A percentile compares a stretch with the other conserved stretches of the same genome.
phyloP scores from a whole-genome alignment of 1,140 invertebrate genomes.

The Stegodyphus dumicola region DNA sequence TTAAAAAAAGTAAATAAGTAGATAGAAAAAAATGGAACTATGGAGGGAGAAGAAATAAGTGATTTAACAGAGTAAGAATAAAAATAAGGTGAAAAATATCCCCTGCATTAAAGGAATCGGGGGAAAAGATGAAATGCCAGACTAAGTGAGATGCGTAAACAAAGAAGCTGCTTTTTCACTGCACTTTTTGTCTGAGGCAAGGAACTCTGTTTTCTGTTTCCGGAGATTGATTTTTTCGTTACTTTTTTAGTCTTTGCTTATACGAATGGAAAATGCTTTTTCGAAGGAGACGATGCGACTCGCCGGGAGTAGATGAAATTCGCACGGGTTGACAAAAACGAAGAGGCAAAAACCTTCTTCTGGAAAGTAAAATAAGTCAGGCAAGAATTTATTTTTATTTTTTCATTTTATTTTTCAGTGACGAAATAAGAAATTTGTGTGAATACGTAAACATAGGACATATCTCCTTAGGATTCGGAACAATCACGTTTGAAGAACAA shows the following conservation, averaged over 20 bases:
- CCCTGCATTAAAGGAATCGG: constrained; percentile 34
- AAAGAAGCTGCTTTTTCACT: constrained; percentile 48
- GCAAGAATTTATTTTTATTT: too few species aligned
- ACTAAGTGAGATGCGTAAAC: constrained; percentile 56
- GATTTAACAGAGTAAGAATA: constrained; percentile 49
- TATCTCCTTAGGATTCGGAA: too few species aligned
- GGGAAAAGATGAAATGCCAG: constrained; percentile 55
- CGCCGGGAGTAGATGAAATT: too few species aligned
- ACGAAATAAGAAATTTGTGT: too few species aligned
- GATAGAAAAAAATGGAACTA: constrained; percentile 22
- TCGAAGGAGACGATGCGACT: too few species aligned
- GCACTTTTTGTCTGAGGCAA: neutral
- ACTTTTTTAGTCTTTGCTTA: neutral
- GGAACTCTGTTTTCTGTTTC: constrained; percentile 31
- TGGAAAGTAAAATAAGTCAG: too few species aligned
- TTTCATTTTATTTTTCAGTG: too few species aligned
- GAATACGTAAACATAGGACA: too few species aligned
- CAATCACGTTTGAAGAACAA: too few species aligned
- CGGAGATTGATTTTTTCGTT: constrained; percentile 39
- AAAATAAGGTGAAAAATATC: constrained; percentile 59
- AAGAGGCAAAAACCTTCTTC: too few species aligned
- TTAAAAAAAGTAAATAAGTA: constrained; percentile 36
- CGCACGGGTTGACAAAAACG: too few species aligned
- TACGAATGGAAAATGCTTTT: constrained; percentile 23
- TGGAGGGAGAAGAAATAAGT: constrained; percentile 38